These are phyloP conservation scores for Podilymbus podiceps DNA, from an alignment of 2,113 vertebrate genomes.

Conservation along the genomic window DNA sequence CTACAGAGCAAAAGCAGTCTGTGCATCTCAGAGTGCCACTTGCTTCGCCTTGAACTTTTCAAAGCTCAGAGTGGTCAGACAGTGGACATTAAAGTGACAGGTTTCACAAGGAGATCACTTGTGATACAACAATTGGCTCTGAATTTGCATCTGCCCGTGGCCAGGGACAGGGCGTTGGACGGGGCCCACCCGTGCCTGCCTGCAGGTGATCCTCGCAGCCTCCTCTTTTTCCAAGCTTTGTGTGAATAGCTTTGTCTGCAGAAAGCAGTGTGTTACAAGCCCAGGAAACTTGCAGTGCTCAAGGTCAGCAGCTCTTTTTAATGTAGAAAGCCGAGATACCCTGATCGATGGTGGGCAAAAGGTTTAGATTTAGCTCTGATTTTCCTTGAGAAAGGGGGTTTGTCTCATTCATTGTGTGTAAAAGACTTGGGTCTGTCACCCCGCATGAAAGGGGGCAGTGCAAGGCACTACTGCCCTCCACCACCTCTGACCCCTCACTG, in stretches of 20 bases:
- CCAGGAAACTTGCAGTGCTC: background rate
- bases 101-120: background rate
- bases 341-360: background rate
- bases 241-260: background rate
- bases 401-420: background rate
- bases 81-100: background rate
- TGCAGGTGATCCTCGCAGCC: background rate
- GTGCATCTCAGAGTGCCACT: rapidly evolving
- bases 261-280: background rate
- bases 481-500: background rate
- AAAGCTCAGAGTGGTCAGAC: background rate
- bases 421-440: background rate
- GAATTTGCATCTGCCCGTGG: background rate
- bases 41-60: background rate
- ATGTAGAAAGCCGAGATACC: background rate
- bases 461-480: background rate
- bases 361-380: background rate
- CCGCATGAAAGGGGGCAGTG: rapidly evolving
- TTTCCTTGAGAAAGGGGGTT: background rate
- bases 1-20: background rate
- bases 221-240: background rate
- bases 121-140: background rate
- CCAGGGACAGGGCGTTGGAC: background rate
- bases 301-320: background rate
- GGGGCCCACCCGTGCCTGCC: background rate